Percentiles rank a stretch among this genome's conserved stretches.
These are phyloP conservation scores for Hymenopus coronatus DNA, from an alignment of 2,888 invertebrate species.

Conservation along the genomic window DNA sequence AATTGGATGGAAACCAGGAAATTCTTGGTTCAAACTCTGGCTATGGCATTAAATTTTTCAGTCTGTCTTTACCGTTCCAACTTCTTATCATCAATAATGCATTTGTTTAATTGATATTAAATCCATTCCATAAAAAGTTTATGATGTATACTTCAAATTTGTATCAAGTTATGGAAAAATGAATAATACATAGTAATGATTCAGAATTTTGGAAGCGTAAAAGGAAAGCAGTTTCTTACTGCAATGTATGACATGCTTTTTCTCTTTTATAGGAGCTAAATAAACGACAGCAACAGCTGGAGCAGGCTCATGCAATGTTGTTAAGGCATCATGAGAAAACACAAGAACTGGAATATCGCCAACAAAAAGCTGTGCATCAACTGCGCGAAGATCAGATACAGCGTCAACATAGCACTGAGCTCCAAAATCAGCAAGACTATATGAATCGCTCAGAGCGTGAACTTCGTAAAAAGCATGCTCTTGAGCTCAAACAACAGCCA, in stretches of 20 bases:
- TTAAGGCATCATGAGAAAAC: constrained; percentile 96
- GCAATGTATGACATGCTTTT: constrained; percentile 15
- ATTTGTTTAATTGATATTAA: too few relatives aligned
- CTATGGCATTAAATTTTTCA: too few relatives aligned
- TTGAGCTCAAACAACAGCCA: constrained; percentile 97
- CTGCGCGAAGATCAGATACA: constrained; percentile 82
- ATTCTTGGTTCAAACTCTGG: too few relatives aligned
- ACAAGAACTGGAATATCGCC: constrained; percentile 91
- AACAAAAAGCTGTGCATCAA: constrained; percentile 92
- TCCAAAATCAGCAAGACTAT: constrained; percentile 94
- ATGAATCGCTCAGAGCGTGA: constrained; percentile 93
- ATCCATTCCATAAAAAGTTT: too few relatives aligned
- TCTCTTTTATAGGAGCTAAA: constrained; percentile 73
- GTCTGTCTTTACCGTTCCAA: too few relatives aligned
- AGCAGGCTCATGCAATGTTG: constrained; percentile 92
- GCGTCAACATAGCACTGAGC: constrained; percentile 91
- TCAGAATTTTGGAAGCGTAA: not conserved
- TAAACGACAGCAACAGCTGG: constrained; percentile 91
- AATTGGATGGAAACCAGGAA: too few relatives aligned
- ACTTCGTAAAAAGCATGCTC: constrained; percentile 91
- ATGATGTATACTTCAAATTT: too few relatives aligned
- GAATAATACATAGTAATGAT: too few relatives aligned
- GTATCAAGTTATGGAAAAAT: too few relatives aligned
- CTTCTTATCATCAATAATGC: too few relatives aligned
- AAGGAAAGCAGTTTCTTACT: not conserved